Percentiles rank a stretch among this genome's conserved stretches.
phyloP scores from a whole-genome alignment of 2,797 vertebrate species.

The Limnodromus scolopaceus region DNA sequence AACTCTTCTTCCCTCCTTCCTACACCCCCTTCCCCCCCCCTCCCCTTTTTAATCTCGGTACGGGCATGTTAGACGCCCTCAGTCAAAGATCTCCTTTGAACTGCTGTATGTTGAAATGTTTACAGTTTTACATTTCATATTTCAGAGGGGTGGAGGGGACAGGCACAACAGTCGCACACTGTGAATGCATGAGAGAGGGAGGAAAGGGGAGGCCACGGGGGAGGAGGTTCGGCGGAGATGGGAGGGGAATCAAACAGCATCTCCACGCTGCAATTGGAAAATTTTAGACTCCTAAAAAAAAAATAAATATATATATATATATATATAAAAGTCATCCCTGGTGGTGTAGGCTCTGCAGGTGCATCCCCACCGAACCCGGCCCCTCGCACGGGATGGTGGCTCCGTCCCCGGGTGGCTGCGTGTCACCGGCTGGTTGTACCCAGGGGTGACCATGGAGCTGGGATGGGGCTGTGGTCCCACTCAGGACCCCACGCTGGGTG shows the following conservation, averaged over 20 bases:
- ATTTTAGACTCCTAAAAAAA: constrained; percentile 11
- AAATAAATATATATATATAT: background rate
- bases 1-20: constrained; percentile 46
- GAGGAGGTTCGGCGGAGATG: background rate
- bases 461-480: background rate
- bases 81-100: constrained; percentile 73
- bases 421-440: background rate
- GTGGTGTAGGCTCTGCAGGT: constrained; percentile 17
- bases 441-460: rapidly evolving
- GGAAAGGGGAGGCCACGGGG: constrained; percentile 32
- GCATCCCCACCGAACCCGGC: constrained; percentile 1
- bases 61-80: constrained; percentile 55
- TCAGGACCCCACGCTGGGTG: rapidly evolving
- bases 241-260: constrained; percentile 47
- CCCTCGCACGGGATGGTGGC: rapidly evolving
- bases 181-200: constrained; percentile 32
- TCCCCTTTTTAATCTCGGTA: constrained; percentile 44
- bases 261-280: constrained; percentile 36
- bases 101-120: constrained; percentile 70
- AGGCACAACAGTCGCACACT: constrained; percentile 64
- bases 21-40: background rate
- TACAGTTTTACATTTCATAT: constrained; percentile 81
- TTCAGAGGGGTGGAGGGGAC: constrained; percentile 72
- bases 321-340: background rate
- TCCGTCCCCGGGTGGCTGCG: rapidly evolving